Base-by-base conservation (phyloP, 2,797 vertebrate species). In the Arremon brunneinucha region DNA sequence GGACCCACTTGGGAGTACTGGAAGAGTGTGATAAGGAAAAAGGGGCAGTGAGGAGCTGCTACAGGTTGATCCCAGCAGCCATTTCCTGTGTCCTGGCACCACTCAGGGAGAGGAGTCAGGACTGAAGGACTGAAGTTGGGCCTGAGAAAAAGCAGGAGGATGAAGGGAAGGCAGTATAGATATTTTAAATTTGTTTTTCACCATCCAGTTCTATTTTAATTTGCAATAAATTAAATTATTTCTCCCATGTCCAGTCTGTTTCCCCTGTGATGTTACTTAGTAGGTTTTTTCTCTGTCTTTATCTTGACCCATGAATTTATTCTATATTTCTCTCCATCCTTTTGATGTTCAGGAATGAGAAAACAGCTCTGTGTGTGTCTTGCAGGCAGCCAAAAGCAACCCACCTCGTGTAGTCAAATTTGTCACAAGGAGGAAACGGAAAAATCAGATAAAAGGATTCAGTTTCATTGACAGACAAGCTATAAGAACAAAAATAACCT, bases 11-110 rank as follows among this genome's bases (percentile, higher is more conserved):
- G 6, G 22, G 28, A 30, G 20, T 35, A 81, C 11, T 15, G 6
- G 10, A 76, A 34, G 17, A 41, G 6, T 11, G 20, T 32, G 11
- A 50, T 44, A 50, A 72, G 12, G 11, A 27, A 68, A 49, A 21
- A 64, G 6, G 15, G 24, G 13, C 35, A 68, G 44, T 59, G 26
- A 68, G 23, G 24, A 88, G 15, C 41, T 50, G 12, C 41, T 64
- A 69, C 0, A 0, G 18, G 22, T 50, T 35, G 44, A 64, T 60
- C 6, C 14, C 17, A 68, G 32, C 3, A 67, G 28, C 11, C 27
- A 63, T 77, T 72, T 20, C 28, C 14, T 5, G 3, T 26, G n/a
- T 11, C 16, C 19, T 37, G 59, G 14, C 0, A 0, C 10, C 1
- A 7, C 26, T 63, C 11, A 20, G 9, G 14, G 7, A 35, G 9